Evolutionary conservation across 2,113 vertebrate species (phyloP).

Genomic region (Girardinichthys multiradiatus): DNA sequence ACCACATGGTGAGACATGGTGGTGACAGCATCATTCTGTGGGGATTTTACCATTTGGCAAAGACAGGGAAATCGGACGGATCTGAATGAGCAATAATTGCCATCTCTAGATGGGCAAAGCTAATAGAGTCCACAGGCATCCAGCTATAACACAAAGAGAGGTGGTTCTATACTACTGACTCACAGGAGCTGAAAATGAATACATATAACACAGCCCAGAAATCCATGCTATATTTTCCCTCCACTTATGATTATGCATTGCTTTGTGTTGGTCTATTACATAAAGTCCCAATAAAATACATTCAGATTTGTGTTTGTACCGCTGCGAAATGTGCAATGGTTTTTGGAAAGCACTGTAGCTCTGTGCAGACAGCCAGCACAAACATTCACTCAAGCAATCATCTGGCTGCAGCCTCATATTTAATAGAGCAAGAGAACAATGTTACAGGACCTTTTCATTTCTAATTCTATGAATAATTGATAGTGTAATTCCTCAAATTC

Average conservation of each 20-base stretch:
- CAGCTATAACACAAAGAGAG: not conserved
- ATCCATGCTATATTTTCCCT: not conserved
- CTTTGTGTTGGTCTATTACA: not conserved
- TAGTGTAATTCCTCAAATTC: not conserved
- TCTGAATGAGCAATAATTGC: too few species aligned
- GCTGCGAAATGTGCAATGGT: not conserved
- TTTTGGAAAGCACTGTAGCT: not conserved
- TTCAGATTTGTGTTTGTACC: not conserved
- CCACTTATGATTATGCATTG: not conserved
- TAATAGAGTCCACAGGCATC: not conserved
- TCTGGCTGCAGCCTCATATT: not conserved
- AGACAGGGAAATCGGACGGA: too few species aligned
- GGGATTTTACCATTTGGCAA: too few species aligned
- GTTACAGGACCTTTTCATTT: not conserved
- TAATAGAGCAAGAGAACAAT: not conserved
- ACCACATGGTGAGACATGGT: too few species aligned
- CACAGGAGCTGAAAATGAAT: not conserved
- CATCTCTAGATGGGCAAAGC: too few species aligned
- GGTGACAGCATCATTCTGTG: too few species aligned
- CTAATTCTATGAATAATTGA: not conserved
- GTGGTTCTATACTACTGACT: not conserved
- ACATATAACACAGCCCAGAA: not conserved
- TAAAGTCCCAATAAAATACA: not conserved
- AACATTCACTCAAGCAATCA: not conserved
- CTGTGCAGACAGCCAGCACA: not conserved